phyloP scores from a whole-genome alignment of 53 echinoderm and acorn worm genomes.

The Astropecten irregularis region DNA sequence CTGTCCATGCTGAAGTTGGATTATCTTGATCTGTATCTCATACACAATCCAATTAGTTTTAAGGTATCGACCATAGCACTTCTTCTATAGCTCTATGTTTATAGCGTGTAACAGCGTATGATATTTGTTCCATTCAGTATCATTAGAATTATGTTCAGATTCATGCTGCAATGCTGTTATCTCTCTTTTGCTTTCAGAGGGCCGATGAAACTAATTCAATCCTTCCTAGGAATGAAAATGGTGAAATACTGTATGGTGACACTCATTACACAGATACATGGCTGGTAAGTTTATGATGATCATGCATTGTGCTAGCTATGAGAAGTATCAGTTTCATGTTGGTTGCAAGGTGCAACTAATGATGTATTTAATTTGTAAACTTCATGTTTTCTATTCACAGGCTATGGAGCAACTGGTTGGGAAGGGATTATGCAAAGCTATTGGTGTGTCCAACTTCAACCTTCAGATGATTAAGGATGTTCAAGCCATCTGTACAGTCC shows the following conservation, averaged over 20 bases:
- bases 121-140: too few species aligned
- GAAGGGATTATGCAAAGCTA: slow-evolving; percentile 72
- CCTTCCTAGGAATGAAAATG: slow-evolving; percentile 81
- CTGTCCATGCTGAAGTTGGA: slow-evolving; percentile 54
- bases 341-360: too few species aligned
- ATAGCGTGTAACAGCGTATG: too few species aligned
- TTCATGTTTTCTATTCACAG: too few species aligned
- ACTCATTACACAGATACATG: slow-evolving; percentile 75
- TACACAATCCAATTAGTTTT: slow-evolving; percentile 94
- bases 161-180: too few species aligned
- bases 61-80: slow-evolving; percentile 61
- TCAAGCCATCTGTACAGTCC: too few species aligned
- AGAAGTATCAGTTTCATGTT: too few species aligned
- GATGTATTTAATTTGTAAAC: too few species aligned
- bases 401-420: slow-evolving; percentile 92
- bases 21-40: slow-evolving; percentile 88
- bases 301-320: too few species aligned
- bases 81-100: too few species aligned
- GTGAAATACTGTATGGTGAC: slow-evolving; percentile 64
- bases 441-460: slow-evolving; percentile 91
- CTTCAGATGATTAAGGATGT: slow-evolving; percentile 69
- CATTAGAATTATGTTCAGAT: too few species aligned
- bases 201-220: slow-evolving; percentile 51
- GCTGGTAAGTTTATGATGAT: slow-evolving; percentile 74
- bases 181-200: slow-evolving; percentile 74